Base-by-base conservation (phyloP, 2,113 vertebrate genomes). In the Channa maculata region DNA sequence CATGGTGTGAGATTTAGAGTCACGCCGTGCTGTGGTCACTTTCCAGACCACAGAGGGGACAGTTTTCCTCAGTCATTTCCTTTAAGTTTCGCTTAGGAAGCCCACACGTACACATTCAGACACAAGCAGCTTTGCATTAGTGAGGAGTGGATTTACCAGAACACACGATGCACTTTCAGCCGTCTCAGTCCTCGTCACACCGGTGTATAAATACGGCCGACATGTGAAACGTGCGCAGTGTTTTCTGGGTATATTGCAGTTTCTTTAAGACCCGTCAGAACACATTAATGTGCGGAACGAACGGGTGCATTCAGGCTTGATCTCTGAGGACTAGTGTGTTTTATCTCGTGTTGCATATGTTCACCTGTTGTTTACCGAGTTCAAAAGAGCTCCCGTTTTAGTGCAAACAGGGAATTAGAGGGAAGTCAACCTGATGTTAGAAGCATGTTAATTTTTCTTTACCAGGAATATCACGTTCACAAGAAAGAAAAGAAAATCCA, bases 131-230 rank as follows among this genome's bases (percentile, higher is more conserved):
- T 65, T 60, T 67, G 44, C 63, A 48, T 55, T 14, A 54, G 50
- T 13, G 37, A 51, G 50, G 49, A 61, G 6, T 61, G 43, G 43
- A 69, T 52, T 55, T 69, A 55, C 55, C 45, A 57, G 75, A 79
- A 68, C 54, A 62, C 78, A 57, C 65, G 69, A 77, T 38, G 65
- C 11, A 0, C 50, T 74, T 62, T 65, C 49, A 24, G 54, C 65
- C 15, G 65, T 66, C 43, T 66, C 44, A 5, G 12, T 10, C 34
- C 8, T 68, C 49, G 39, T 5, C 24, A 36, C 15, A 5, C 8
- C 13, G 13, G 14, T 10, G 5, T 43, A 57, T n/a, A 46, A 13
- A 65, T n/a, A 4, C 65, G 14, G 41, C 57, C 46, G 51, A 66
- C 45, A 66, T 53, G 8, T 58, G 54, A 8, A 66, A 7, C 65